Evolutionary conservation across 2,888 invertebrate species (phyloP), one percentile per base, ranked within the genome.

Genomic region (Epirrita christyi): DNA sequence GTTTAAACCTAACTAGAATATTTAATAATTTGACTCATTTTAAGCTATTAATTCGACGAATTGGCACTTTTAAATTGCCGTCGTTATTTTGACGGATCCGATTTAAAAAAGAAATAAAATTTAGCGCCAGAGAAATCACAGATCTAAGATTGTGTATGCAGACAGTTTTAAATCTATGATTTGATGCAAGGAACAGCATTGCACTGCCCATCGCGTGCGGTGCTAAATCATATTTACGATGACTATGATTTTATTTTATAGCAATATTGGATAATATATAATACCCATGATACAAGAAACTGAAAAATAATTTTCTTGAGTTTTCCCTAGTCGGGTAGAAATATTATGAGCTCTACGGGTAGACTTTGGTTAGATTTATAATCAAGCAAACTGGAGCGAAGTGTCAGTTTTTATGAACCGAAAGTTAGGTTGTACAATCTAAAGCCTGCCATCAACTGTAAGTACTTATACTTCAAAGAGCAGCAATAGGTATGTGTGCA

Each of bases 361-460:
- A 32, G 8, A 32, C 32, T 8, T 8, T 8, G 32, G 4, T 32
- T 32, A 7, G 10, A 8, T 32, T 6, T 37, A 11, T 37, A 11
- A 37, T 37, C 37, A 37, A 70, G 68, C 68, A 70, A 78, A 78
- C 69, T 79, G 51, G 75, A 75, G 72, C 75, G 69, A 72, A 68
- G 61, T 64, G 67, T 75, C 71, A 76, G 77, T 79, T 81, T n/a
- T 76, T 70, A 74, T 61, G 57, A 58, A 59, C 66, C 67, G 72
- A 68, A 70, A 71, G 67, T 59, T 37, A 37, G n/a, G n/a, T n/a
- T n/a, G n/a, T 13, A 37, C 13, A 37, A 37, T 37, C 3, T 37
- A 37, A 37, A 37, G 37, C 37, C 37, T 13, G 37, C 6, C 11
- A 37, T 37, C 37, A 11, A 37, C 37, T 37, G 4, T 11, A n/a